These are phyloP conservation scores for Malachius bipustulatus DNA, from an alignment of 2,888 invertebrate species.

Conservation along the genomic window DNA sequence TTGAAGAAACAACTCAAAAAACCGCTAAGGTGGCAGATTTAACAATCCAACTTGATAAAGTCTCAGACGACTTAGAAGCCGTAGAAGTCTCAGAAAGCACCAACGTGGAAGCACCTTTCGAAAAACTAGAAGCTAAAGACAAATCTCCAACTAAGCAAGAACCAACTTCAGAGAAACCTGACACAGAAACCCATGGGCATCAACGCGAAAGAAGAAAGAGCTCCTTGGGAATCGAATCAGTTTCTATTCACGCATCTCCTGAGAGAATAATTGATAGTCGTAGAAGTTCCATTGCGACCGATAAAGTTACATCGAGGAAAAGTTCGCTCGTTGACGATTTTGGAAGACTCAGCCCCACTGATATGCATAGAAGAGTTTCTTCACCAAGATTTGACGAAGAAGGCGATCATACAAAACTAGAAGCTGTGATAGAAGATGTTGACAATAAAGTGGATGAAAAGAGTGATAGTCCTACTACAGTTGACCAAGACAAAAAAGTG, in stretches of 20 bases:
- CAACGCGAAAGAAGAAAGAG: conserved; percentile 10
- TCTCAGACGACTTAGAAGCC: conserved; percentile 1
- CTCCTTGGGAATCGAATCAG: conserved; percentile 21
- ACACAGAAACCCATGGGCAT: neutral
- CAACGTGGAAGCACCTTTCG: neutral
- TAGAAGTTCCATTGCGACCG: conserved; percentile 6
- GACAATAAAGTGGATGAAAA: conserved; percentile 6
- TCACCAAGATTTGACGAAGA: conserved; percentile 9
- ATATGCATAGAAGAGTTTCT: too few species aligned
- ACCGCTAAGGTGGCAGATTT: conserved; percentile 4
- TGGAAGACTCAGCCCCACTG: too few species aligned
- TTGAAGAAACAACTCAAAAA: conserved; percentile 10
- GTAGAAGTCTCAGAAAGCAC: neutral
- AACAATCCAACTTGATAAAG: neutral
- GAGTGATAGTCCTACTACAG: conserved; percentile 6
- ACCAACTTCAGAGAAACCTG: conserved; percentile 5
- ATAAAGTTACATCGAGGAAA: conserved; percentile 16
- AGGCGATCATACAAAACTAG: conserved; percentile 7
- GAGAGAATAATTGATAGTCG: neutral
- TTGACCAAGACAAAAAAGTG: conserved; percentile 10
- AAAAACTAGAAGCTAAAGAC: conserved; percentile 7
- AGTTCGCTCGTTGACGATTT: too few species aligned
- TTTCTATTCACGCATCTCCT: conserved; percentile 22
- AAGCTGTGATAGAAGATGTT: conserved; percentile 7
- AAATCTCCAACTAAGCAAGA: conserved; percentile 7